These are phyloP conservation scores for Chlamydotis undulata DNA, from an alignment of 2,113 vertebrate species.

Conservation along the genomic window DNA sequence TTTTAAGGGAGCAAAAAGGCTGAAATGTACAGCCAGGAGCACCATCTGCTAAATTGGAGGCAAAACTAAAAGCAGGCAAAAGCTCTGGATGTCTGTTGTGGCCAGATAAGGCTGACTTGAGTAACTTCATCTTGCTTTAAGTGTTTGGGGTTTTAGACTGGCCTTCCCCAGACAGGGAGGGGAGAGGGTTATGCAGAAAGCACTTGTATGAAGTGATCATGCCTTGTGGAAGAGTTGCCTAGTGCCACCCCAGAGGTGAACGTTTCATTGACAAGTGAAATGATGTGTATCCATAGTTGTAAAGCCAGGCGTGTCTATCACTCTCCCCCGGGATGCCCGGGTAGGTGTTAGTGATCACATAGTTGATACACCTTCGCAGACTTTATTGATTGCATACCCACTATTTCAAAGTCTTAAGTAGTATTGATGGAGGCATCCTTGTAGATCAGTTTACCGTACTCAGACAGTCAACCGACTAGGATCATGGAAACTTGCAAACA, in stretches of 20 bases:
- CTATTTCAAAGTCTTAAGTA: background rate
- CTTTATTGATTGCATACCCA: background rate
- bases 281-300: background rate
- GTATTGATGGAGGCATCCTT: background rate
- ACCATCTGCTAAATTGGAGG: background rate
- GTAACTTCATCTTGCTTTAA: background rate
- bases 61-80: background rate
- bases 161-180: background rate
- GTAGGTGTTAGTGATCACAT: background rate
- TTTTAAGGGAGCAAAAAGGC: background rate
- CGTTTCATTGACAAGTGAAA: background rate
- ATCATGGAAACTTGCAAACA: background rate
- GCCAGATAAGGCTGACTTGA: background rate
- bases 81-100: background rate
- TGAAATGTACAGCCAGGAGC: background rate
- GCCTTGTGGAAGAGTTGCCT: background rate
- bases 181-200: background rate
- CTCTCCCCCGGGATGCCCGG: background rate
- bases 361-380: background rate
- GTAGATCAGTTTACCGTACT: background rate
- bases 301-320: background rate
- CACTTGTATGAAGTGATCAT: background rate
- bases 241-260: background rate
- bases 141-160: background rate
- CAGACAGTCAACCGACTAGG: background rate